Base-by-base conservation (phyloP, 2,113 vertebrate genomes). In the Microcebus jonahi region DNA sequence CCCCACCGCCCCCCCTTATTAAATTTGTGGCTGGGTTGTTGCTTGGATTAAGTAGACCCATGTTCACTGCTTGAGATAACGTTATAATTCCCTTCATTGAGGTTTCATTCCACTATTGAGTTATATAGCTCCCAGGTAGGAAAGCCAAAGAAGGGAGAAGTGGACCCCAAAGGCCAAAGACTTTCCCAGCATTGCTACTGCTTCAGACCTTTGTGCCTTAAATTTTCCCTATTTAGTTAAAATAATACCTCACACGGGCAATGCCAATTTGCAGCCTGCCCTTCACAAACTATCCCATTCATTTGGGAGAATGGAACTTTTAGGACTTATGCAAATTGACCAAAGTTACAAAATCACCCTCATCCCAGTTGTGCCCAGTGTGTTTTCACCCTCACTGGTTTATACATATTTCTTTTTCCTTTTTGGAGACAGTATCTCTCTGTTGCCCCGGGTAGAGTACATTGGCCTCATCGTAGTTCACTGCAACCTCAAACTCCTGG, bases 41-140 rank as follows among this genome's bases (percentile, higher is more conserved):
- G 42, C 97, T 95, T 96, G 48, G 76, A 92, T 94, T 82, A 86
- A 83, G 79, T 39, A 86, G 57, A 71, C 83, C 73, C 67, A 77
- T 29, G 25, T 83, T 94, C 90, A 86, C 70, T 50, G 36, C 65
- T 77, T 82, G 77, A 87, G 68, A 85, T 42, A 53, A 20, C 0
- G 5, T 27, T 59, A 18, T 36, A 71, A 94, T 94, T 85, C 48
- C 21, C 65, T 88, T 90, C 36, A 55, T 25, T 93, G 39, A 73
- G 45, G 27, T 94, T 97, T 89, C 63, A 21, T 93, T 94, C 83
- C 36, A 21, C 87, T 81, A 55, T 68, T 81, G 53, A 91, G 63
- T 89, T 90, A 76, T 65, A 57, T 14, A 59, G n/a, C 39, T 77
- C 65, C 20, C 61, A 55, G 17, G 17, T 77, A 12, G 83, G 79